Percentiles rank a stretch among this genome's conserved stretches.
These are phyloP conservation scores for Karalla daura DNA, from an alignment of 2,797 vertebrate species.

Conservation along the genomic window DNA sequence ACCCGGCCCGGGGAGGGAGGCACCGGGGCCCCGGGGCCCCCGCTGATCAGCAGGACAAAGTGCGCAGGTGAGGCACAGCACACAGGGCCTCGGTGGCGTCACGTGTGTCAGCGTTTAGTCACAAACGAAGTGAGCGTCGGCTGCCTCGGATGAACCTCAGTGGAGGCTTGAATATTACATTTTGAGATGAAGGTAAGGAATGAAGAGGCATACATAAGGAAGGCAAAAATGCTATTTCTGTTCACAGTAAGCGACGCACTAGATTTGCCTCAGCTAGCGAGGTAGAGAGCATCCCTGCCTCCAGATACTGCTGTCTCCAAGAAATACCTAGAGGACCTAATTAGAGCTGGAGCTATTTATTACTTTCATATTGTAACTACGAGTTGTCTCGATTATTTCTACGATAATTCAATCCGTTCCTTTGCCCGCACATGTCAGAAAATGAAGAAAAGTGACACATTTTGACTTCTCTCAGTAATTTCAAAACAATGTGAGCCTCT, in stretches of 20 bases:
- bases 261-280: neutral
- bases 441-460: too few species aligned
- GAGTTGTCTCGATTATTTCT: neutral
- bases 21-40: constrained; percentile 91
- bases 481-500: neutral
- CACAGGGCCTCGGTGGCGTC: neutral
- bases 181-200: neutral
- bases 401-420: neutral
- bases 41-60: constrained; percentile 94
- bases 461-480: neutral
- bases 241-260: neutral
- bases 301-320: neutral
- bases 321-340: too few species aligned
- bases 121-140: neutral
- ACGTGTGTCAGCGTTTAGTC: neutral
- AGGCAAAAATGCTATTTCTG: neutral
- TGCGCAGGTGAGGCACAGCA: constrained; percentile 88
- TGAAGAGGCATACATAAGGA: neutral
- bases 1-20: constrained; percentile 95
- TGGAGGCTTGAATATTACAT: neutral
- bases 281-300: neutral
- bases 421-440: neutral
- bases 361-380: neutral
- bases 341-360: neutral
- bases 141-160: constrained; percentile 1